Conservation (phyloP, 2,113 vertebrate genomes). For the Diphyllodes magnificus region DNA sequence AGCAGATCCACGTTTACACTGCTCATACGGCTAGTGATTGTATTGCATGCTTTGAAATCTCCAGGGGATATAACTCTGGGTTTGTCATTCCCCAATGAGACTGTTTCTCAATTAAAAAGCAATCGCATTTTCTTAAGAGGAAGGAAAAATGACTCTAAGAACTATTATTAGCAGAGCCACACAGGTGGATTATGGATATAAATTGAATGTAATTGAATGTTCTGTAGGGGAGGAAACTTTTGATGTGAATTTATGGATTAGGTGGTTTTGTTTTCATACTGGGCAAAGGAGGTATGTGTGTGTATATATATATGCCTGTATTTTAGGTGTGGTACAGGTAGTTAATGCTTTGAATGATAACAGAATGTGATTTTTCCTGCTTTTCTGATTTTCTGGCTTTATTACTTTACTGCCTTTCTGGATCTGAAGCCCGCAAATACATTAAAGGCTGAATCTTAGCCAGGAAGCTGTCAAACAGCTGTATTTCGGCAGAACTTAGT, state of each 20-base stretch:
- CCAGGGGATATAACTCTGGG: background rate
- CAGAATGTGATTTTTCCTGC: background rate
- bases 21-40: background rate
- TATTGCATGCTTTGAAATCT: background rate
- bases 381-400: background rate
- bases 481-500: background rate
- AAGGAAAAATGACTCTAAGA: background rate
- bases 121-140: background rate
- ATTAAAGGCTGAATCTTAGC: background rate
- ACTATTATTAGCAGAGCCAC: background rate
- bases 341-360: background rate
- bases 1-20: background rate
- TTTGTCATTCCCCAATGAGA: background rate
- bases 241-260: background rate
- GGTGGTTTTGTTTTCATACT: background rate
- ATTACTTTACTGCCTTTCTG: background rate
- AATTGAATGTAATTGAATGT: background rate
- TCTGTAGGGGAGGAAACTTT: background rate
- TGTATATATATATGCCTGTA: background rate
- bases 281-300: background rate
- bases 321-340: background rate
- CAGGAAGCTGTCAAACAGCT: background rate
- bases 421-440: background rate
- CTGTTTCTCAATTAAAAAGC: conserved; percentile 29
- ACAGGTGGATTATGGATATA: background rate